phyloP scores from a whole-genome alignment of 2,113 vertebrate genomes.

The Phocoena sinus region DNA sequence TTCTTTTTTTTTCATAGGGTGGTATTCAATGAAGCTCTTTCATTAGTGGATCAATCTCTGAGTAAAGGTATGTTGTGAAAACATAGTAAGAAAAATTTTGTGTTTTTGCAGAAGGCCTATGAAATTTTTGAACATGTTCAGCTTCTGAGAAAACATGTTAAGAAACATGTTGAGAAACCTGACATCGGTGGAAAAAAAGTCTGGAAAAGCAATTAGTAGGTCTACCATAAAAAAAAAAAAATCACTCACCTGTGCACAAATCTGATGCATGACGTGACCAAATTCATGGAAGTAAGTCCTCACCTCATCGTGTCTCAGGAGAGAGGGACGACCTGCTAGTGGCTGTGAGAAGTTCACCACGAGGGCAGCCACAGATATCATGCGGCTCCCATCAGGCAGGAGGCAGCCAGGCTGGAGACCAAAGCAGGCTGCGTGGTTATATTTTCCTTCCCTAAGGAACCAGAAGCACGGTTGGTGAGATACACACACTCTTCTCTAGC shows the following conservation, averaged over 20 bases:
- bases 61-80: neutral
- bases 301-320: slow-evolving; percentile 83
- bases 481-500: neutral
- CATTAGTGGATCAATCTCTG: neutral
- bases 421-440: slow-evolving; percentile 94
- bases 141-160: neutral
- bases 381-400: slow-evolving; percentile 86
- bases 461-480: neutral
- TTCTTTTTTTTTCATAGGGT: neutral
- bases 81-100: neutral
- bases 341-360: slow-evolving; percentile 82
- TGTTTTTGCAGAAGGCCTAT: neutral
- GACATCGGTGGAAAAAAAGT: neutral
- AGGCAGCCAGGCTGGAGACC: slow-evolving; percentile 91
- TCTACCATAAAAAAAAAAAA: neutral
- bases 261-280: slow-evolving; percentile 87
- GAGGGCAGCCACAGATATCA: slow-evolving; percentile 89
- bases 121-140: neutral
- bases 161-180: neutral
- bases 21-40: neutral
- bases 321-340: slow-evolving; percentile 69
- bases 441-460: slow-evolving; percentile 90
- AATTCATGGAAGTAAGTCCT: slow-evolving; percentile 88
- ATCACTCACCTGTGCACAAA: slow-evolving; percentile 85
- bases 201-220: neutral